phyloP scores from a whole-genome alignment of 2,888 invertebrate genomes.

The Elmis aenea region DNA sequence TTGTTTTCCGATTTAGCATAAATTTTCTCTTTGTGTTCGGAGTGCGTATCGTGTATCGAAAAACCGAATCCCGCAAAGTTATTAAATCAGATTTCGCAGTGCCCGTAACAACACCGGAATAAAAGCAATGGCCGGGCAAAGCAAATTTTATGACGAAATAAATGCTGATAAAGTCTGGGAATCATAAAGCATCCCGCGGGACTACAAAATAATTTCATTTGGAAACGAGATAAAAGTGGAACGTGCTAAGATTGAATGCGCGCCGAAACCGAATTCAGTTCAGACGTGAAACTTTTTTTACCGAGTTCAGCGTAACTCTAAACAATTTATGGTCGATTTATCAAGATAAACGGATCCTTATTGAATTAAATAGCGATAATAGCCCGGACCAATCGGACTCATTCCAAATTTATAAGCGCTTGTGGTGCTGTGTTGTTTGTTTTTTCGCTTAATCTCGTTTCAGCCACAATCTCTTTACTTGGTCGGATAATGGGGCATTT shows the following conservation, averaged over 20 bases:
- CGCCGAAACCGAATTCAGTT: slow-evolving; percentile 25
- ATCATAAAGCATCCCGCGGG: slow-evolving; percentile 20
- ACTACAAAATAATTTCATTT: slow-evolving; percentile 29
- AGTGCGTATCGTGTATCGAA: too few species aligned
- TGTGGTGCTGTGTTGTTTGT: slow-evolving; percentile 9
- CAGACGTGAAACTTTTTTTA: slow-evolving; percentile 31
- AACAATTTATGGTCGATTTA: slow-evolving; percentile 45
- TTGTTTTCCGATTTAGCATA: too few species aligned
- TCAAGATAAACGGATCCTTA: slow-evolving; percentile 43
- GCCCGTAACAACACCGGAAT: too few species aligned
- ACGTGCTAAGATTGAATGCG: slow-evolving; percentile 31
- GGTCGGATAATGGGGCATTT: slow-evolving; percentile 8
- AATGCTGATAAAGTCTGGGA: slow-evolving; percentile 20
- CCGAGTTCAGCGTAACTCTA: slow-evolving; percentile 33
- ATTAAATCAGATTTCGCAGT: too few species aligned
- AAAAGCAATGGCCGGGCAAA: too few species aligned
- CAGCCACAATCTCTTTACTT: slow-evolving; percentile 8
- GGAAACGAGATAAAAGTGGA: slow-evolving; percentile 29
- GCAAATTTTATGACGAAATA: slow-evolving; percentile 21
- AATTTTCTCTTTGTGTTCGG: too few species aligned
- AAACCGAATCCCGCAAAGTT: too few species aligned
- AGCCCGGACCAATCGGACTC: slow-evolving; percentile 23
- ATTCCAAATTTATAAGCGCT: slow-evolving; percentile 18
- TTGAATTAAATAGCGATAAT: slow-evolving; percentile 46
- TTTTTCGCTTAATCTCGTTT: slow-evolving; percentile 8